phyloP scores from a whole-genome alignment of 2,888 invertebrate species.

The Calliopum simillimum region DNA sequence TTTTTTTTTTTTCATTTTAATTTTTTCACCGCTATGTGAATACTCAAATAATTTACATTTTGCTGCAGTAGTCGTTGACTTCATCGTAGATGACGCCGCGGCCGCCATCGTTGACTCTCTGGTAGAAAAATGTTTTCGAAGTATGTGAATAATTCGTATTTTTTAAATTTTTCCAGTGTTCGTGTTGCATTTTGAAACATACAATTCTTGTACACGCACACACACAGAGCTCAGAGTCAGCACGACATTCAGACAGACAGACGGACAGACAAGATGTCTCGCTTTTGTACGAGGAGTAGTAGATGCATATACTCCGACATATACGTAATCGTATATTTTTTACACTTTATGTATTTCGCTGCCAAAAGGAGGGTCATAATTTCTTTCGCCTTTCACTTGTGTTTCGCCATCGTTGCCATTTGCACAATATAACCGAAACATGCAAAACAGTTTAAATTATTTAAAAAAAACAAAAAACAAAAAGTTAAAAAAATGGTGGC shows the following conservation, averaged over 20 bases:
- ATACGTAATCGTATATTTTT: constrained; percentile 4
- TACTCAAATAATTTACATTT: background rate
- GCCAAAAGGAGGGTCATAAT: constrained; percentile 33
- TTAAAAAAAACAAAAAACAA: constrained; percentile 7
- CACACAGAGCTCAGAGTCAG: too few relatives aligned
- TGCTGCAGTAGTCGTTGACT: too few relatives aligned
- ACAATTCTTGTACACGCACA: too few relatives aligned
- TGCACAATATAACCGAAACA: constrained; percentile 61
- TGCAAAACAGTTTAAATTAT: constrained; percentile 55
- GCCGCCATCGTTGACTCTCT: too few relatives aligned
- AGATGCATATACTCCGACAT: background rate
- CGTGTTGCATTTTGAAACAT: too few relatives aligned
- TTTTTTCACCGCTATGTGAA: background rate
- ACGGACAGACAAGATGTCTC: background rate
- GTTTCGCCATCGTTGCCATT: constrained; percentile 43
- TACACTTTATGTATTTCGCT: constrained; percentile 14
- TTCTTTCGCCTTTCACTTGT: constrained; percentile 2
- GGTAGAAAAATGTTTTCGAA: too few relatives aligned
- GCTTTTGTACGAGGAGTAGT: background rate
- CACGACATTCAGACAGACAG: too few relatives aligned
- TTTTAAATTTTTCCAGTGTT: too few relatives aligned
- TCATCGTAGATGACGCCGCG: too few relatives aligned
- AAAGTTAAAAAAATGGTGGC: background rate
- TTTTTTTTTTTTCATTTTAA: background rate
- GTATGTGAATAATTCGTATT: too few relatives aligned